phyloP scores from a whole-genome alignment of 2,797 vertebrate species.

The Iguana delicatissima region DNA sequence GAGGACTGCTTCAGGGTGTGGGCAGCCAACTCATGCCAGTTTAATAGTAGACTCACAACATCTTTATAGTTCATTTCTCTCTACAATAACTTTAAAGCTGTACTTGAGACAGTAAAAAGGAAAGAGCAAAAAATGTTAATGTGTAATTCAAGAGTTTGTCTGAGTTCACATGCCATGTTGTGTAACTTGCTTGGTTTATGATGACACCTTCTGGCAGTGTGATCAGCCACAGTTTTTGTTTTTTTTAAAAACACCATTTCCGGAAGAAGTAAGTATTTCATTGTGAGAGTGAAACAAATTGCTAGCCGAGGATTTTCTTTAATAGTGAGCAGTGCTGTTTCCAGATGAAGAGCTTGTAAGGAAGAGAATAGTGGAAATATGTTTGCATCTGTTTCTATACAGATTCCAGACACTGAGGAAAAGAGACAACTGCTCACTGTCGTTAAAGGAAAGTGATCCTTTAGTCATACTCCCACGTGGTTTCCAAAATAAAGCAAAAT shows the following conservation, averaged over 20 bases:
- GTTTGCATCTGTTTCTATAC: background rate
- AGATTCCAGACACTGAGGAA: background rate
- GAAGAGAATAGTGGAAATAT: accelerated
- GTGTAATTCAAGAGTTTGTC: conserved; percentile 27
- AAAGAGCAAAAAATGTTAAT: conserved; percentile 6
- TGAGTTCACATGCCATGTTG: conserved; percentile 46
- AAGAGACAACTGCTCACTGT: background rate
- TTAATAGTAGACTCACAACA: background rate
- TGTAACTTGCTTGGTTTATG: conserved; percentile 41
- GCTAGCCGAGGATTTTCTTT: conserved; percentile 46
- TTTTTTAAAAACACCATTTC: conserved; percentile 52
- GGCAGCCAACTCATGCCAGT: background rate
- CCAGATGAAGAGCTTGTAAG: conserved; percentile 1
- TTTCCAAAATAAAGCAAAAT: conserved; percentile 8
- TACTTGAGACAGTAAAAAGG: background rate
- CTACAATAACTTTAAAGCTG: background rate
- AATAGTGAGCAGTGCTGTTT: conserved; percentile 9
- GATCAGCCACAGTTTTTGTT: conserved; percentile 62
- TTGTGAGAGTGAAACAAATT: conserved; percentile 43
- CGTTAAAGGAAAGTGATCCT: conserved; percentile 13
- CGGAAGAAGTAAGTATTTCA: conserved; percentile 56
- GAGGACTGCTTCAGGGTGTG: background rate
- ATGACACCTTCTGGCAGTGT: conserved; percentile 44
- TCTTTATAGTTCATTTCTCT: background rate
- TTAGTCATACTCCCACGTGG: conserved; percentile 6